Conservation (phyloP, 2,113 vertebrate species). For the Dermatemys mawii region DNA sequence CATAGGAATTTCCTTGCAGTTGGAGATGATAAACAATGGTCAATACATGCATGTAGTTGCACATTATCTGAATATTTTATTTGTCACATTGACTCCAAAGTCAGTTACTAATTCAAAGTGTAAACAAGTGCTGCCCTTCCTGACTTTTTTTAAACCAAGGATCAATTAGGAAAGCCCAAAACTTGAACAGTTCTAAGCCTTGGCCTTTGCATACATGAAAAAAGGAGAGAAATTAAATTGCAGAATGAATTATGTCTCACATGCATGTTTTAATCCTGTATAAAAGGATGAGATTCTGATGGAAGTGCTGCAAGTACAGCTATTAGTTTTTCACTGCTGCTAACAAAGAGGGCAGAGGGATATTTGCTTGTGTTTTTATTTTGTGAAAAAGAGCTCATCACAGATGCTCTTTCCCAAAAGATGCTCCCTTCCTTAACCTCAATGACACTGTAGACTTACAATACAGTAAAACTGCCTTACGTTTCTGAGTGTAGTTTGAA, state of each 20-base stretch:
- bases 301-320: background rate
- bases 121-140: background rate
- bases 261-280: background rate
- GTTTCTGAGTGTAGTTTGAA: conserved; percentile 27
- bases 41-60: background rate
- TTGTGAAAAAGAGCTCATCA: background rate
- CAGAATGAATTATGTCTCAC: background rate
- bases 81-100: background rate
- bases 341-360: background rate
- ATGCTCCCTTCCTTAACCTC: background rate
- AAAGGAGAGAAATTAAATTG: background rate
- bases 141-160: background rate
- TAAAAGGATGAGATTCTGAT: background rate
- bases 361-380: background rate
- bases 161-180: background rate
- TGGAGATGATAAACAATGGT: background rate
- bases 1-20: background rate
- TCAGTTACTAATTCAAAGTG: background rate
- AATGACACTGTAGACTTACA: background rate
- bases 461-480: conserved; percentile 42
- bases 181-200: background rate
- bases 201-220: background rate
- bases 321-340: background rate
- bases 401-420: no score
- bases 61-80: background rate